A percentile compares a stretch with the other conserved stretches of the same genome.
Evolutionary conservation across 2,113 vertebrate genomes (phyloP).

Genomic region (Acanthisitta chloris): DNA sequence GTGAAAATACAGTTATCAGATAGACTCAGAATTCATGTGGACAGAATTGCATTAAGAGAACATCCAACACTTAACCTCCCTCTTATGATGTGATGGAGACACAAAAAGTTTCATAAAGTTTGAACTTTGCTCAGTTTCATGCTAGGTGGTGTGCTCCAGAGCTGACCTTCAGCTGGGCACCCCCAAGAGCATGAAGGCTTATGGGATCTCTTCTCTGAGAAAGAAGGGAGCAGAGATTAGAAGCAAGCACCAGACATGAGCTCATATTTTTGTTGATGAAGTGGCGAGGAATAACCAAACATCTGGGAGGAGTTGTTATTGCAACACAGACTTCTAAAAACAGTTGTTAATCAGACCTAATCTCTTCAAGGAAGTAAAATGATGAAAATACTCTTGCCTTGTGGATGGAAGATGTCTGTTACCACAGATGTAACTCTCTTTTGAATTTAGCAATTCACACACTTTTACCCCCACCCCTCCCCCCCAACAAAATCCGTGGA

Average conservation of each 20-base stretch:
- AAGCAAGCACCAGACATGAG: not conserved
- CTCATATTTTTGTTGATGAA: not conserved
- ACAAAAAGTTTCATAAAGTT: not conserved
- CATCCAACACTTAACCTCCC: not conserved
- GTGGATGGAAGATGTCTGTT: not conserved
- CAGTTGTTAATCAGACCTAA: not conserved
- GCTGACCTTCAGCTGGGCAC: not conserved
- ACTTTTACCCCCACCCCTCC: not conserved
- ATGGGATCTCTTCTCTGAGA: not conserved
- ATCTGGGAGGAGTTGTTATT: not conserved
- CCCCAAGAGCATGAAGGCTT: fast-evolving
- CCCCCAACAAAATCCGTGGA: not conserved
- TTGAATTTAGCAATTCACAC: not conserved
- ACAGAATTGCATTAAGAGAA: not conserved
- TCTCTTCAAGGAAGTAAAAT: not conserved
- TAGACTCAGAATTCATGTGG: not conserved
- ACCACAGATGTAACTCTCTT: not conserved
- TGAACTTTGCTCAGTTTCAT: not conserved
- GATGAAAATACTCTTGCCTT: not conserved
- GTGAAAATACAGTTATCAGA: not conserved
- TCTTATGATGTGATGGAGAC: not conserved
- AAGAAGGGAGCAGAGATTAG: not conserved
- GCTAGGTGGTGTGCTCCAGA: not conserved
- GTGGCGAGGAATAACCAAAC: not conserved
- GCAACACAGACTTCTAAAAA: not conserved